Conservation (phyloP, 2,888 invertebrate genomes). For the Amiota mariae region DNA sequence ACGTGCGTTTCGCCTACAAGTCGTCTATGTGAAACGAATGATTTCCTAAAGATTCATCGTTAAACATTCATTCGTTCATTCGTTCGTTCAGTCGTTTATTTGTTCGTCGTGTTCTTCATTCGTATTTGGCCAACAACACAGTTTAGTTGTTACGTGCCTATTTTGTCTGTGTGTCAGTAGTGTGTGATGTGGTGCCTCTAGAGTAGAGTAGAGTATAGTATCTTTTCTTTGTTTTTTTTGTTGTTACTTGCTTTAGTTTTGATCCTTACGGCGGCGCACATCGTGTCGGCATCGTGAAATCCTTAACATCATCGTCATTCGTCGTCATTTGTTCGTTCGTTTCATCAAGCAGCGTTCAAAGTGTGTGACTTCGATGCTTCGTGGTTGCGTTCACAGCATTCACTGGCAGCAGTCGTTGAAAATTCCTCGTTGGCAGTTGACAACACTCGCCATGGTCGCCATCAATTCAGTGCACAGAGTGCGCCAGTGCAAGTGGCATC, state of each 20-base stretch:
- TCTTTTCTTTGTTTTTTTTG: conserved; percentile 54
- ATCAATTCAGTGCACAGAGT: conserved; percentile 68
- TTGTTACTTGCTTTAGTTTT: no score
- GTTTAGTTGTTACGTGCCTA: not conserved
- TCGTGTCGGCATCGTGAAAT: conserved; percentile 33
- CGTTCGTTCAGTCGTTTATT: conserved; percentile 7
- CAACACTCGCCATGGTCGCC: conserved; percentile 55
- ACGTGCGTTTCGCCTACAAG: conserved; percentile 36
- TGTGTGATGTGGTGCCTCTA: conserved; percentile 17
- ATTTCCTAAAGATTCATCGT: no score
- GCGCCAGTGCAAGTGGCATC: conserved; percentile 69
- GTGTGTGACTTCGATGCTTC: conserved; percentile 28
- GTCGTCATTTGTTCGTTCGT: conserved; percentile 34
- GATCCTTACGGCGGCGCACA: not conserved
- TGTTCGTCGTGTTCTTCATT: conserved; percentile 5
- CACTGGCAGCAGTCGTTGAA: conserved; percentile 47
- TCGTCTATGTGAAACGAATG: conserved; percentile 34
- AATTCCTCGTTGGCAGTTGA: conserved; percentile 55
- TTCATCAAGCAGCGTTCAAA: conserved; percentile 15
- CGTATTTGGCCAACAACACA: not conserved
- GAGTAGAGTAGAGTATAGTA: conserved; percentile 32
- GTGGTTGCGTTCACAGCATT: conserved; percentile 40
- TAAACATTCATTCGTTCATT: not conserved
- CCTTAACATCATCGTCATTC: conserved; percentile 1
- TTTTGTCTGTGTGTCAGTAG: conserved; percentile 22